phyloP scores from a whole-genome alignment of 2,113 vertebrate species.

The Acanthochromis polyacanthus region DNA sequence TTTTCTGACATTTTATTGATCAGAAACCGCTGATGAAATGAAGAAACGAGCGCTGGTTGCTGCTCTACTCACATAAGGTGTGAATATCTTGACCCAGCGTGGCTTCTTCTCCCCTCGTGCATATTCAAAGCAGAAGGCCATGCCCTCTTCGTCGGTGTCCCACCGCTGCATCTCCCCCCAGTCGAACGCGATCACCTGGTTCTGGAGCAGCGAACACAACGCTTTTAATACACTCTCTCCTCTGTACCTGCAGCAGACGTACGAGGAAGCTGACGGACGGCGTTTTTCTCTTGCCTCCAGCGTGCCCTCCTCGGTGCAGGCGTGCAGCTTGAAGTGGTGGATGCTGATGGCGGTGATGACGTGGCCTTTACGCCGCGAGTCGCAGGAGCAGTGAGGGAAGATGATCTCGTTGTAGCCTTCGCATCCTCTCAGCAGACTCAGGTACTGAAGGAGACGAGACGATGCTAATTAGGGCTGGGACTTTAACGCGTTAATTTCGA shows the following conservation, averaged over 20 bases:
- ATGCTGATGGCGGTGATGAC: slow-evolving; percentile 96
- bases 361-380: slow-evolving; percentile 95
- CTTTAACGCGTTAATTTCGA: no score
- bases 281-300: slow-evolving; percentile 79
- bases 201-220: slow-evolving; percentile 79
- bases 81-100: slow-evolving; percentile 93
- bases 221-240: slow-evolving; percentile 1
- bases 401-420: slow-evolving; percentile 97
- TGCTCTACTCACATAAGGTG: slow-evolving; percentile 89
- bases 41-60: no score
- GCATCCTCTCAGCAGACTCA: slow-evolving; percentile 92
- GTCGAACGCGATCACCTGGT: slow-evolving; percentile 95
- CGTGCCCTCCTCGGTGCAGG: slow-evolving; percentile 96
- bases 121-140: slow-evolving; percentile 98
- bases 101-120: slow-evolving; percentile 95
- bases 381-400: slow-evolving; percentile 97
- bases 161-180: slow-evolving; percentile 98
- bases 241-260: not conserved
- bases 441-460: slow-evolving; percentile 84
- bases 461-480: no score
- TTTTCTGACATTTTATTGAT: no score
- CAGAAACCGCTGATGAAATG: no score
- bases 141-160: slow-evolving; percentile 97
- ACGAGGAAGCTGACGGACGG: not conserved
- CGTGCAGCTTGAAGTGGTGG: slow-evolving; percentile 95